Evolutionary conservation across 1,140 invertebrate genomes (phyloP).

Genomic region (Euglossa dilemma): DNA sequence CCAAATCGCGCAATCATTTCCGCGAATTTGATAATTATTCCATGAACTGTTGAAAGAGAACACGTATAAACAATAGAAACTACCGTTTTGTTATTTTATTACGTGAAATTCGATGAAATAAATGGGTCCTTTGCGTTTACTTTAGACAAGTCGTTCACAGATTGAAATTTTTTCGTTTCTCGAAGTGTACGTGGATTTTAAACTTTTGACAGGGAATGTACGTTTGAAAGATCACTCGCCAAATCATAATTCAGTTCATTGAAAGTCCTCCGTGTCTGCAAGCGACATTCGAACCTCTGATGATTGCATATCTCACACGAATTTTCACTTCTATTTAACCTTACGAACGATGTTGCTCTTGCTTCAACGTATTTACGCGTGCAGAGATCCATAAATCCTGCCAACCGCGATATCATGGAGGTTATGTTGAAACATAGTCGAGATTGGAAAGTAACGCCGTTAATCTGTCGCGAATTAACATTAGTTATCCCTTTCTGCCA

Average conservation of each 20-base stretch:
- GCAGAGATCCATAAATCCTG: neutral
- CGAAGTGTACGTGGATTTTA: too few species aligned
- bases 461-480: neutral
- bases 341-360: too few species aligned
- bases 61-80: too few species aligned
- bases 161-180: too few species aligned
- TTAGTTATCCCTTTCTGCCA: neutral
- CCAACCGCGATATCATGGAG: neutral
- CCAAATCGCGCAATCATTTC: too few species aligned
- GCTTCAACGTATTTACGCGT: neutral
- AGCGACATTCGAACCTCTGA: neutral
- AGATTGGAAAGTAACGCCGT: conserved; percentile 1
- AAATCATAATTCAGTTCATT: neutral
- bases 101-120: too few species aligned
- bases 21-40: too few species aligned
- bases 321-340: conserved; percentile 10
- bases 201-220: neutral
- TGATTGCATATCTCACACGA: neutral
- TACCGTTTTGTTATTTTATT: too few species aligned
- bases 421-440: neutral
- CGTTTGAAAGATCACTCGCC: neutral
- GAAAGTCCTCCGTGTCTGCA: neutral
- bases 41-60: too few species aligned
- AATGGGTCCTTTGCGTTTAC: too few species aligned
- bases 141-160: too few species aligned